phyloP scores from a whole-genome alignment of 2,888 invertebrate genomes.

The Drosophila neotestacea region DNA sequence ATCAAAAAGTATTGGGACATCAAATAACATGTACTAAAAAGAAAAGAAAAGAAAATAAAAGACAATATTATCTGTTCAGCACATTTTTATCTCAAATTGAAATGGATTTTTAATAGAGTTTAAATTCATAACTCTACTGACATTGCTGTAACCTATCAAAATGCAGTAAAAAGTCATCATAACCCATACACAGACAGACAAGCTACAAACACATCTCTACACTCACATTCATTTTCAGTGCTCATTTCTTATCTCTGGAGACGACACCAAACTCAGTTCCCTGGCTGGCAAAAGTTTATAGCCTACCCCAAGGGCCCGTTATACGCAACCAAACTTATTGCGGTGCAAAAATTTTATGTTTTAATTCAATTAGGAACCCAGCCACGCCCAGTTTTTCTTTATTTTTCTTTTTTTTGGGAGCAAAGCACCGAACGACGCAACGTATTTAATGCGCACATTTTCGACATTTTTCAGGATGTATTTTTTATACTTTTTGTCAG shows the following conservation, averaged over 20 bases:
- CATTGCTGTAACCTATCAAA: conserved; percentile 44
- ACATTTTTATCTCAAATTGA: conserved; percentile 6
- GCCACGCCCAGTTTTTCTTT: conserved; percentile 24
- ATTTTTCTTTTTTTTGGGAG: not conserved
- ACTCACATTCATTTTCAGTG: conserved; percentile 7
- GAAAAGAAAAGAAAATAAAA: no score
- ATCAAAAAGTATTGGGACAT: not conserved
- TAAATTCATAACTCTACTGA: conserved; percentile 8
- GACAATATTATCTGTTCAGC: not conserved
- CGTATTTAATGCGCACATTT: conserved; percentile 64
- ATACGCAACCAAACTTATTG: conserved; percentile 61
- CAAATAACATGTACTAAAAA: not conserved
- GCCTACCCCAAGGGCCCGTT: conserved; percentile 43
- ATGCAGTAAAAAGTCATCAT: conserved; percentile 44
- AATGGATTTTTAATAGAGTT: conserved; percentile 27
- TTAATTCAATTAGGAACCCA: conserved; percentile 72
- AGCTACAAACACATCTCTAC: not conserved
- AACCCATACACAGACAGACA: conserved; percentile 3
- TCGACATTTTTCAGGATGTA: conserved; percentile 61
- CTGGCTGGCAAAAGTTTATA: conserved; percentile 57
- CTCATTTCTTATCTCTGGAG: conserved; percentile 46
- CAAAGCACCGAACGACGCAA: conserved; percentile 10
- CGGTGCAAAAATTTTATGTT: conserved; percentile 71
- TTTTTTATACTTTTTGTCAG: conserved; percentile 19
- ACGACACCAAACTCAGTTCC: conserved; percentile 23